phyloP scores from a whole-genome alignment of 2,113 vertebrate species.

The Loxodonta africana region DNA sequence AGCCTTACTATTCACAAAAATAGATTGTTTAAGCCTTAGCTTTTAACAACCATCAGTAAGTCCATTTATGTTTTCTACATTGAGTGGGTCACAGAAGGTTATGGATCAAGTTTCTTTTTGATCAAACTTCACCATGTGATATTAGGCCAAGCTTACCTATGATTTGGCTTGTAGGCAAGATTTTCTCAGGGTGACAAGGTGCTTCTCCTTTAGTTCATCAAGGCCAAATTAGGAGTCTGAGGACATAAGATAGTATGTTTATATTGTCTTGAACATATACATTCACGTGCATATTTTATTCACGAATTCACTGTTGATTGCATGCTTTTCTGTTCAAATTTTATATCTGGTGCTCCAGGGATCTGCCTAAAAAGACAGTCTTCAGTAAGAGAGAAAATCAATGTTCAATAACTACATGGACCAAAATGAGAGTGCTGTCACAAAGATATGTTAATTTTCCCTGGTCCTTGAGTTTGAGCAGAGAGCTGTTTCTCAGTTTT shows the following conservation, averaged over 20 bases:
- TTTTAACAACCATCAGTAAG: constrained; percentile 64
- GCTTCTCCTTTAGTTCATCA: background rate
- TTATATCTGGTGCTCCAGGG: background rate
- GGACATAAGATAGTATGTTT: background rate
- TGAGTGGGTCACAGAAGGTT: constrained; percentile 35
- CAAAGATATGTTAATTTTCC: background rate
- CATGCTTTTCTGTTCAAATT: background rate
- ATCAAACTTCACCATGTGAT: background rate
- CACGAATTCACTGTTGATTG: background rate
- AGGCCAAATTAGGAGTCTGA: background rate
- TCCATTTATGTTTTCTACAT: constrained; percentile 29
- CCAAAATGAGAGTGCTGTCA: background rate
- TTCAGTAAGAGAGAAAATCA: background rate
- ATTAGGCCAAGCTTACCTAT: background rate
- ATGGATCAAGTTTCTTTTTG: constrained; percentile 24
- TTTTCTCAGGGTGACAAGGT: background rate
- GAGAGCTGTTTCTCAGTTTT: background rate
- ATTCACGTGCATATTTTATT: background rate
- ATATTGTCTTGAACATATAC: background rate
- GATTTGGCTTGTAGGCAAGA: constrained; percentile 9
- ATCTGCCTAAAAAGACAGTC: background rate
- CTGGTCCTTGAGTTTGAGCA: background rate
- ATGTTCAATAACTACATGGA: background rate
- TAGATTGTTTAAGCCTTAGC: constrained; percentile 31
- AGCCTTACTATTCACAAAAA: background rate